Evolutionary conservation across 1,140 invertebrate genomes (phyloP), one percentile per base, ranked within the genome.

Genomic region (Saxidomus purpurata): DNA sequence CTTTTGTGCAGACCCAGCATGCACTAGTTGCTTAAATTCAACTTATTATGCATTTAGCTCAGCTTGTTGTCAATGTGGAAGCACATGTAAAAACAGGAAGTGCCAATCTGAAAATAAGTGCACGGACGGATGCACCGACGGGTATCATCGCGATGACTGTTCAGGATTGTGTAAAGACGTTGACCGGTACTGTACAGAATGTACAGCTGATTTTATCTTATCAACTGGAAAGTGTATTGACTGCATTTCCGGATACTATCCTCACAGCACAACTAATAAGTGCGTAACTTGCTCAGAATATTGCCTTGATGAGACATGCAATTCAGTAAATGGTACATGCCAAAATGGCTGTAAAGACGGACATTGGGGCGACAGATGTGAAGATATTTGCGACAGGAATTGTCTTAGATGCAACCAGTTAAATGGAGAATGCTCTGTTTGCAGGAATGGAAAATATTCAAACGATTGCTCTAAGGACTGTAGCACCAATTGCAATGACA

Each of bases 321-420:
- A 85, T 55, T 17, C 34, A 1, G 31, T 4, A 47, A 69, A 22
- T 17, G 81, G 81, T 13, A 47, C 11, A 52, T 84, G 81, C 49
- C 0, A 6, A 61, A 17, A 3, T 0, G 69, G 52, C 22, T 86
- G 84, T 40, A 25, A 55, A 52, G 22, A 59, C 3, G 84, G 84
- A 2, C 59, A 76, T 25, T 74, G 40, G 67, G 84, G 84, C 19
- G 49, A 61, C 8, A 22, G 4, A 25, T 86, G 84, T 49, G 34
- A 86, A n/a, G 38, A 28, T 0, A 11, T 15, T 6, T 86, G 84
- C 43, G 17, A 55, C 36, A 13, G 3, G 13, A 38, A 61, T 4
- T 86, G 84, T 76, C 9, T 22, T 15, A 25, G n/a, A n/a, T 49
- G 52, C 31, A 49, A 76, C 38, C 71, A 76, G 25, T 28, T 19